Conservation (phyloP, 1,140 invertebrate species). For the Anoplophora glabripennis region DNA sequence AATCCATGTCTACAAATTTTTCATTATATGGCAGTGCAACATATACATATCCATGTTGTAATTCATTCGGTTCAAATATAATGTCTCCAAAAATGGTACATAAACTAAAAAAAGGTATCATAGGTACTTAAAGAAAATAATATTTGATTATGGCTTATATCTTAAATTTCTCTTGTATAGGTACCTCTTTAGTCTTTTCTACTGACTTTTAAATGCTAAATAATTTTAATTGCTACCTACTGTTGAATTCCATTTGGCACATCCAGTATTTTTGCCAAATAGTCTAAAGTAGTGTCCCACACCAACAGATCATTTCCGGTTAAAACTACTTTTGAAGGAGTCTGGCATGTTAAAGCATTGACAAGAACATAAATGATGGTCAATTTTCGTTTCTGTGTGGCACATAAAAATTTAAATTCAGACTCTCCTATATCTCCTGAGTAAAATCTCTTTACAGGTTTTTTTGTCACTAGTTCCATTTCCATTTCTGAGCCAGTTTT, state of each 20-base stretch:
- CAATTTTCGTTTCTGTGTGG: neutral
- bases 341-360: neutral
- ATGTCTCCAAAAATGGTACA: slow-evolving; percentile 10
- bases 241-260: neutral
- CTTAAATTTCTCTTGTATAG: too few species aligned
- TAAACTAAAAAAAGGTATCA: neutral
- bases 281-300: neutral
- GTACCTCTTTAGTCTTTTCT: too few species aligned
- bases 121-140: too few species aligned
- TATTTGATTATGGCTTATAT: too few species aligned
- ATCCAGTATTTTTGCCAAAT: slow-evolving; percentile 8
- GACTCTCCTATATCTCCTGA: neutral
- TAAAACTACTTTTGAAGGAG: slow-evolving; percentile 1
- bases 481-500: slow-evolving; percentile 2
- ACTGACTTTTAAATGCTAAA: too few species aligned
- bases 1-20: slow-evolving; percentile 6
- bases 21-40: slow-evolving; percentile 9
- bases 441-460: slow-evolving; percentile 1
- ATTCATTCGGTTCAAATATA: neutral
- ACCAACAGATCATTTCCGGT: neutral
- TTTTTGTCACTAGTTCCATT: slow-evolving; percentile 3
- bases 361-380: slow-evolving; percentile 3
- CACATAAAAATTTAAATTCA: neutral
- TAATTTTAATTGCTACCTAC: too few species aligned
- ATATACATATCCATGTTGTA: slow-evolving; percentile 9